Conservation (phyloP, 2,888 invertebrate species). For the Tiliacea aurago region DNA sequence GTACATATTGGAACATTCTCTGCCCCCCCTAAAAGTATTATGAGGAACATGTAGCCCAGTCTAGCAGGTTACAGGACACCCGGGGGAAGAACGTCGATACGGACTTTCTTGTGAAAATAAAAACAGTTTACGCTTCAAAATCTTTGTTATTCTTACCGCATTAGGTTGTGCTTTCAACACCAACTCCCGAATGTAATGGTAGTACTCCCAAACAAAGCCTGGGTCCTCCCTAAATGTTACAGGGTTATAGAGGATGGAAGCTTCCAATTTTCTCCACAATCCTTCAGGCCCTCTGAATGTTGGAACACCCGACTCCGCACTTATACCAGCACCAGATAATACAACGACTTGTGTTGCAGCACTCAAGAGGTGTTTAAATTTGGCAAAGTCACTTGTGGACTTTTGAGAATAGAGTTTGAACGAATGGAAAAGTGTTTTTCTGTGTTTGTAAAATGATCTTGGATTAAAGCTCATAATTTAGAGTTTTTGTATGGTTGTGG, state of each 20-base stretch:
- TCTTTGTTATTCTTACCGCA: slow-evolving; percentile 86
- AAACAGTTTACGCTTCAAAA: neutral
- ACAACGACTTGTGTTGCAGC: slow-evolving; percentile 92
- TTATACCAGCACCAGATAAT: slow-evolving; percentile 94
- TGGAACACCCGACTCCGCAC: slow-evolving; percentile 96
- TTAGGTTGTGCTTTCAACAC: slow-evolving; percentile 93
- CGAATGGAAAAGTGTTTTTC: slow-evolving; percentile 12
- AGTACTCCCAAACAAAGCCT: slow-evolving; percentile 97
- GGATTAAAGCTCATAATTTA: slow-evolving; percentile 20
- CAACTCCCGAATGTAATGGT: slow-evolving; percentile 95
- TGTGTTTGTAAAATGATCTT: slow-evolving; percentile 19
- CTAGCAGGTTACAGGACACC: neutral
- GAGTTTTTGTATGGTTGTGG: neutral
- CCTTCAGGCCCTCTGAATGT: slow-evolving; percentile 96
- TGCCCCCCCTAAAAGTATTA: no score
- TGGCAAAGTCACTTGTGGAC: slow-evolving; percentile 80
- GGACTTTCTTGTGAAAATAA: neutral
- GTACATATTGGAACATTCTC: no score
- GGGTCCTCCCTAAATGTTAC: slow-evolving; percentile 93
- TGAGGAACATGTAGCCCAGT: no score
- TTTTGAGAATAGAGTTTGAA: slow-evolving; percentile 28
- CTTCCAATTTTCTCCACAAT: slow-evolving; percentile 94
- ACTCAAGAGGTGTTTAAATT: slow-evolving; percentile 91
- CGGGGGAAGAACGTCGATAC: neutral
- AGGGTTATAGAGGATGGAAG: slow-evolving; percentile 92